phyloP scores from a whole-genome alignment of 2,113 vertebrate genomes.

The Pituophis catenifer region DNA sequence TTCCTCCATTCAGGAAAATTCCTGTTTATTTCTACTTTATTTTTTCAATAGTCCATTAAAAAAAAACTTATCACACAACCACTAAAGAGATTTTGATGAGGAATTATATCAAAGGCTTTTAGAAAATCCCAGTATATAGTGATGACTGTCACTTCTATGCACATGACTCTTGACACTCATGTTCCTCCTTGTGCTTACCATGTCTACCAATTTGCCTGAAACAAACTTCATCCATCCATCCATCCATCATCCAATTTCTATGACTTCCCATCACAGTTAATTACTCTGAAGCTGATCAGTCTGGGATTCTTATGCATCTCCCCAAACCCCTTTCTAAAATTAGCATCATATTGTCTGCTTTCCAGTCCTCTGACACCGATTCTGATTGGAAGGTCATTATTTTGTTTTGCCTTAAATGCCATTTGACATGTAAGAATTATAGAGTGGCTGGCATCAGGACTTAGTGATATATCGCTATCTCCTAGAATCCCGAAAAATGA shows the following conservation, averaged over 20 bases:
- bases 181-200: background rate
- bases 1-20: background rate
- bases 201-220: background rate
- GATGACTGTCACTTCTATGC: background rate
- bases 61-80: background rate
- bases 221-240: background rate
- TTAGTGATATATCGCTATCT: background rate
- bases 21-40: background rate
- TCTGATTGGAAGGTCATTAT: background rate
- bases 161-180: background rate
- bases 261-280: background rate
- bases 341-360: background rate
- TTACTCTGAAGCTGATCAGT: background rate
- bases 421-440: background rate
- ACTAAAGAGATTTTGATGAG: background rate
- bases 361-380: background rate
- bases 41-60: background rate
- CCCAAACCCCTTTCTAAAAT: background rate
- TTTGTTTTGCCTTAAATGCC: background rate
- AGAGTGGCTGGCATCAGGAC: background rate
- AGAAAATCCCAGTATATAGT: background rate
- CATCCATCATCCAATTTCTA: background rate
- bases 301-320: background rate
- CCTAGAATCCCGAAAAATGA: background rate
- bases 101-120: background rate